These are phyloP conservation scores for Papilio elwesi DNA, from an alignment of 2,888 invertebrate species.

Conservation along the genomic window DNA sequence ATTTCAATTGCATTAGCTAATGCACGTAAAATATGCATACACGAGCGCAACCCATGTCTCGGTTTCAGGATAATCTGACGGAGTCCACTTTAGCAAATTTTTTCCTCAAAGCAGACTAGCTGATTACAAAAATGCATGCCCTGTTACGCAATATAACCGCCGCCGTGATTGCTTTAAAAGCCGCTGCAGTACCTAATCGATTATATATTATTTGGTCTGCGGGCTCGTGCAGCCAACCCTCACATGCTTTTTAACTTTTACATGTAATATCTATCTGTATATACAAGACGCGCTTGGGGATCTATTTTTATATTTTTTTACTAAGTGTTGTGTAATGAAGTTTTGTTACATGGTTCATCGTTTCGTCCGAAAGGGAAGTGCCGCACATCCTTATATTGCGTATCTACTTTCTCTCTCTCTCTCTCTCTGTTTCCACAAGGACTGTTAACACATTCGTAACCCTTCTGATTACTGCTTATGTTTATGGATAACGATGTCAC, in stretches of 20 bases:
- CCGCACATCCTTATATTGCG: too few species aligned
- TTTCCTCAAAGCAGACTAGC: conserved; percentile 18
- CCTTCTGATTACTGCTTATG: too few species aligned
- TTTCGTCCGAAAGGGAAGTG: too few species aligned
- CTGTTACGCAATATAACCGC: conserved; percentile 18
- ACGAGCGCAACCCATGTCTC: conserved; percentile 22
- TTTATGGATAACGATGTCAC: too few species aligned
- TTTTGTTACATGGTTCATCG: too few species aligned
- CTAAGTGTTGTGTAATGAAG: not conserved
- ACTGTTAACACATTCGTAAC: too few species aligned
- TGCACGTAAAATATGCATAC: conserved; percentile 37
- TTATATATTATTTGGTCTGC: conserved; percentile 24
- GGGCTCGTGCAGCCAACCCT: conserved; percentile 11
- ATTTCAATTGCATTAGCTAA: conserved; percentile 40
- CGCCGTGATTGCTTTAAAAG: conserved; percentile 17
- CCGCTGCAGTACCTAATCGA: conserved; percentile 20
- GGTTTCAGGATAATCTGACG: conserved; percentile 35
- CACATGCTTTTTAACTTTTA: conserved; percentile 11
- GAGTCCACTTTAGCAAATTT: conserved; percentile 21
- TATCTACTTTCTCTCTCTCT: too few species aligned
- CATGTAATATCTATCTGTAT: not conserved
- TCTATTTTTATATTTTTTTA: not conserved
- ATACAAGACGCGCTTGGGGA: not conserved
- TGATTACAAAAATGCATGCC: conserved; percentile 26
- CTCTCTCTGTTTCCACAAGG: too few species aligned